phyloP scores from a whole-genome alignment of 2,797 vertebrate genomes.

The Lycodopsis pacificus region DNA sequence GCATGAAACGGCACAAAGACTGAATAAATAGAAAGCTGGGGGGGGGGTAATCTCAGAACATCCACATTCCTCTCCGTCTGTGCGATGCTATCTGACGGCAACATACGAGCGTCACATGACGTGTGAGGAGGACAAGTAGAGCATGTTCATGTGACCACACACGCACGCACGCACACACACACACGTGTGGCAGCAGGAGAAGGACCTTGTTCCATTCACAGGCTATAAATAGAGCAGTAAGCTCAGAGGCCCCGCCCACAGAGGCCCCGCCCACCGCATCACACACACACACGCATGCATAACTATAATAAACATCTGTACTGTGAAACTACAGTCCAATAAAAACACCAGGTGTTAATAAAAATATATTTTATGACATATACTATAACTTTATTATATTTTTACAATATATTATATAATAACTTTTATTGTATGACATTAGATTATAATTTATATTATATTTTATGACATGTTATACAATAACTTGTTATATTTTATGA shows the following conservation, averaged over 20 bases:
- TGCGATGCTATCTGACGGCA: slow-evolving; percentile 27
- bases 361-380: too few relatives aligned
- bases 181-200: slow-evolving; percentile 59
- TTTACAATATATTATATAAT: too few relatives aligned
- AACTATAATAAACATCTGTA: background rate
- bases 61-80: slow-evolving; percentile 38
- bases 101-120: slow-evolving; percentile 37
- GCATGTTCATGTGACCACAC: slow-evolving; percentile 64
- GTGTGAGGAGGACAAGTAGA: slow-evolving; percentile 1
- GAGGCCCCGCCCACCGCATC: slow-evolving; percentile 44
- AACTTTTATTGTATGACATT: background rate
- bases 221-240: slow-evolving; percentile 67
- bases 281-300: background rate
- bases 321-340: background rate
- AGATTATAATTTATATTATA: too few relatives aligned
- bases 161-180: too few relatives aligned
- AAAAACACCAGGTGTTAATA: too few relatives aligned
- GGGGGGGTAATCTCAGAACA: background rate
- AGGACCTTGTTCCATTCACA: slow-evolving; percentile 56
- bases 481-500: too few relatives aligned
- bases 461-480: too few relatives aligned
- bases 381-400: background rate
- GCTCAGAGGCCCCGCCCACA: slow-evolving; percentile 38
- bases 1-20: slow-evolving; percentile 30
- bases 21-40: slow-evolving; percentile 45